Percentiles rank a stretch among this genome's conserved stretches.
Evolutionary conservation across 2,113 vertebrate genomes (phyloP).

Genomic region (Xenus cinereus): DNA sequence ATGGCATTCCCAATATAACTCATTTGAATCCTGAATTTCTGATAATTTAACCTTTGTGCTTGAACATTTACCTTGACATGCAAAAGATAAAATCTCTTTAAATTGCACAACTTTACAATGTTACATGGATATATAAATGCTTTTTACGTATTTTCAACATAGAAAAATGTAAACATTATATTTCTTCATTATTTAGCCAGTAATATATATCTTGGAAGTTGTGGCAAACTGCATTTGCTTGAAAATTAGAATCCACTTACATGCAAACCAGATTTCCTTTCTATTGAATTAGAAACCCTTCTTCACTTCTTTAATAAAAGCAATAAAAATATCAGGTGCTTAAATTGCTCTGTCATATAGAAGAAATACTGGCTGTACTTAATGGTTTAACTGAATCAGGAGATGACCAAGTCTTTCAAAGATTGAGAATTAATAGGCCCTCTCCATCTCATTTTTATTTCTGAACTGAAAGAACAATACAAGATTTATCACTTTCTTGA

Average conservation of each 20-base stretch:
- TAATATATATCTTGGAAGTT: neutral
- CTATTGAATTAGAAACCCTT: neutral
- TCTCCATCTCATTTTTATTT: neutral
- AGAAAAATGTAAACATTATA: neutral
- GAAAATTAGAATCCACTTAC: neutral
- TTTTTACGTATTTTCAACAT: neutral
- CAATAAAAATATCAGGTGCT: neutral
- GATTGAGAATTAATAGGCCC: neutral
- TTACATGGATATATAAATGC: neutral
- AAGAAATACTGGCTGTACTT: neutral
- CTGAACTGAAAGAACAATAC: neutral
- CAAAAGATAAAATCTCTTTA: neutral
- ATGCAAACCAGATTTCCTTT: neutral
- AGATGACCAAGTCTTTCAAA: neutral
- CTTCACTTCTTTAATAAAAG: slow-evolving; percentile 6
- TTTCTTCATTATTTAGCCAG: neutral
- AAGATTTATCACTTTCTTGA: neutral
- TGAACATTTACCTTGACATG: neutral
- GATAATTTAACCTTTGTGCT: neutral
- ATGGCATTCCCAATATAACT: neutral
- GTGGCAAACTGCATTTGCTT: neutral
- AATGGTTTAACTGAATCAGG: neutral
- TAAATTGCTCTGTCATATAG: neutral
- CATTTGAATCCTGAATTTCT: neutral
- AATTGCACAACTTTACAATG: neutral